Conservation (phyloP, 2,797 vertebrate species). For the Danio albolineatus region DNA sequence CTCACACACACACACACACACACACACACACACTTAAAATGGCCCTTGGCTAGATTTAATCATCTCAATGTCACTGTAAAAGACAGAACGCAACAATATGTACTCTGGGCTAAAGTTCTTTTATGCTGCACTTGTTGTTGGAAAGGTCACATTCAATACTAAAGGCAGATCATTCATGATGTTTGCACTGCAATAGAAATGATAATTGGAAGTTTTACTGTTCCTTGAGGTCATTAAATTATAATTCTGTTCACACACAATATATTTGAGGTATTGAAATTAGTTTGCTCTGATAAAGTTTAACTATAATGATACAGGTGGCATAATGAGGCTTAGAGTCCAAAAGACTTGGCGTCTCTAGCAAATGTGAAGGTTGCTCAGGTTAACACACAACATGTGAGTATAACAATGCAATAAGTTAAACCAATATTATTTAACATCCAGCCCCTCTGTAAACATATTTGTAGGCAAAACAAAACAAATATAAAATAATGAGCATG, state of each 20-base stretch:
- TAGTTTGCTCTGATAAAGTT: not conserved
- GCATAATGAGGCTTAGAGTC: not conserved
- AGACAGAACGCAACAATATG: constrained; percentile 34
- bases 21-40: constrained; percentile 63
- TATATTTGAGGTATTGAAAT: not conserved
- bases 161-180: not conserved
- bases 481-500: not conserved
- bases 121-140: not conserved
- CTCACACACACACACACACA: constrained; percentile 55
- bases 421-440: not conserved
- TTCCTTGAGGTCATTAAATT: not conserved
- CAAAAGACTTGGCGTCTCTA: constrained; percentile 1
- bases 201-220: too few species aligned
- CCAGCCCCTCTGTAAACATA: not conserved
- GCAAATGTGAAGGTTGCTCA: not conserved
- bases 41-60: constrained; percentile 79
- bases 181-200: too few species aligned
- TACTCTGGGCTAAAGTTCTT: not conserved
- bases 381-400: not conserved
- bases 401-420: not conserved
- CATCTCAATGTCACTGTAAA: constrained; percentile 77
- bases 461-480: not conserved
- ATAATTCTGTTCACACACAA: not conserved
- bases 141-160: not conserved
- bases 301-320: not conserved